phyloP scores from a whole-genome alignment of 2,113 vertebrate species.

The Edolisoma coerulescens region DNA sequence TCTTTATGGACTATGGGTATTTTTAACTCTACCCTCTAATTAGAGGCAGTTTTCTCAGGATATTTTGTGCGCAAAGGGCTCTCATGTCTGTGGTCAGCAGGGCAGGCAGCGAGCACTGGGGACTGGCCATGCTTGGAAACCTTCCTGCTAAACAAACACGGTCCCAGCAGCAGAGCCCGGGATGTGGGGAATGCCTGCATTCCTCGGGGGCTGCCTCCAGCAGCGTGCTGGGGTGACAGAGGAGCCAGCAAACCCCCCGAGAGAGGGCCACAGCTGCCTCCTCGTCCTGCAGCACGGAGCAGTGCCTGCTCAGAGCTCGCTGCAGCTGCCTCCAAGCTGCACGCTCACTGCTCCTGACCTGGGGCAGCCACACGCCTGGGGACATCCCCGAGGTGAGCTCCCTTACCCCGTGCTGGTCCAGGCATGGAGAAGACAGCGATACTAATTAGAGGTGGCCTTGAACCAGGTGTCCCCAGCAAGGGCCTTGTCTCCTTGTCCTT shows the following conservation, averaged over 20 bases:
- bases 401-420: not conserved
- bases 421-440: not conserved
- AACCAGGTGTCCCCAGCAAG: not conserved
- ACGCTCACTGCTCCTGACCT: not conserved
- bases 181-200: not conserved
- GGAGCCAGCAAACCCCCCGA: not conserved
- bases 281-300: not conserved
- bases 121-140: not conserved
- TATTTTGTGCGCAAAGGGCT: not conserved
- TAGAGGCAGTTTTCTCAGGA: constrained; percentile 50
- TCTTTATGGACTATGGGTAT: constrained; percentile 57
- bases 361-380: not conserved
- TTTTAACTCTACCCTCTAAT: constrained; percentile 64
- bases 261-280: constrained; percentile 6
- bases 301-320: not conserved
- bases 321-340: not conserved
- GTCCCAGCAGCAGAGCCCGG: not conserved
- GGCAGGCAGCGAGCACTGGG: not conserved
- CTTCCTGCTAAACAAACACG: not conserved
- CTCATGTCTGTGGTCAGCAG: not conserved
- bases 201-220: not conserved
- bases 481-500: not conserved
- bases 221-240: not conserved
- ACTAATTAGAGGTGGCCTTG: not conserved
- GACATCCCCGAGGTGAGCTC: fast-evolving